Percentiles rank a stretch among this genome's conserved stretches.
Evolutionary conservation across 2,797 vertebrate species (phyloP).

Genomic region (Rachycentron canadum): DNA sequence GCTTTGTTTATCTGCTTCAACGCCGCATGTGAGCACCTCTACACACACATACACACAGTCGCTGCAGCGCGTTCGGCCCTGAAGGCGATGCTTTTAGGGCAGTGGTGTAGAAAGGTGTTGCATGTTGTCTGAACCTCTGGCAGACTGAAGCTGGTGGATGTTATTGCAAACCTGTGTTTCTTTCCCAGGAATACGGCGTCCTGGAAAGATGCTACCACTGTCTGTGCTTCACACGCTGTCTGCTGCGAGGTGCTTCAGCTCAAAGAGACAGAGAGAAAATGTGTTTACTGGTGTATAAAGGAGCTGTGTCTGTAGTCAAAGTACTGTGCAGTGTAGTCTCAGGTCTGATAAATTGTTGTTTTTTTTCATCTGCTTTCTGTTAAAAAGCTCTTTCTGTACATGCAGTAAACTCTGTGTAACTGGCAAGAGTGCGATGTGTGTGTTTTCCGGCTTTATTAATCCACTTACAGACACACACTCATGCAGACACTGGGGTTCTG

Average conservation of each 20-base stretch:
- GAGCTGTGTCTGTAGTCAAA: slow-evolving; percentile 13
- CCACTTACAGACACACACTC: neutral
- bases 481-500: neutral
- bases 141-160: slow-evolving; percentile 9
- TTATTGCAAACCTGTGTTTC: slow-evolving; percentile 69
- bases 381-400: neutral
- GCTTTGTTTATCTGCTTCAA: slow-evolving; percentile 33
- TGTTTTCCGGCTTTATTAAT: slow-evolving; percentile 15
- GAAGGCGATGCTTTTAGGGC: slow-evolving; percentile 64
- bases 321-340: neutral
- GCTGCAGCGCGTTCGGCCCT: slow-evolving; percentile 6
- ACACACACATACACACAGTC: slow-evolving; percentile 8
- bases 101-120: slow-evolving; percentile 60
- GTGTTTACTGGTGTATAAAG: neutral
- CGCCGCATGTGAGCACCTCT: slow-evolving; percentile 2
- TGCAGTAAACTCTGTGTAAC: slow-evolving; percentile 8
- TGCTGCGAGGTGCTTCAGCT: slow-evolving; percentile 14
- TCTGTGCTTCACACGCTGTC: slow-evolving; percentile 14
- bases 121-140: slow-evolving; percentile 18
- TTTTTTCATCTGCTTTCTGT: slow-evolving; percentile 5
- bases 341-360: neutral
- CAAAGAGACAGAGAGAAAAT: neutral
- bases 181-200: slow-evolving; percentile 29
- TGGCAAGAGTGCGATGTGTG: neutral
- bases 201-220: slow-evolving; percentile 9